phyloP scores from a whole-genome alignment of 2,888 invertebrate genomes.

The Philonicus albiceps region DNA sequence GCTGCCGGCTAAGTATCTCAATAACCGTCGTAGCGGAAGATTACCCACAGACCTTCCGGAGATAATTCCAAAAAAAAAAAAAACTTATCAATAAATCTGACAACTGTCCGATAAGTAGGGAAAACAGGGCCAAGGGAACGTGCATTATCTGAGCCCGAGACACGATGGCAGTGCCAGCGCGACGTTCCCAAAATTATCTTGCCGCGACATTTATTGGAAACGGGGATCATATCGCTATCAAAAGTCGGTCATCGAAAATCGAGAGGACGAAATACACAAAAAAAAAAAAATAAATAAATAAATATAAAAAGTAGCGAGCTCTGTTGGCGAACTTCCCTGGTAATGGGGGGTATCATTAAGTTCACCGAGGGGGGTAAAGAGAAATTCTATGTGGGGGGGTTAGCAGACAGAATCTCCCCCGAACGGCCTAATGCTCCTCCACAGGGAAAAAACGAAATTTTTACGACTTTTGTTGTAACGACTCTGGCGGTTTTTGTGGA shows the following conservation, averaged over 20 bases:
- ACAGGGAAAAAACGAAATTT: constrained; percentile 37
- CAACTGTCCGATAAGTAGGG: background rate
- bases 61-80: background rate
- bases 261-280: background rate
- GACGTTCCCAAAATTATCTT: background rate
- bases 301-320: background rate
- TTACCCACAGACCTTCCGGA: background rate
- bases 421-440: constrained; percentile 9
- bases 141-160: background rate
- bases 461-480: constrained; percentile 46
- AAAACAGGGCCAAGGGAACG: background rate
- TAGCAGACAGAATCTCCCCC: background rate
- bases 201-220: background rate
- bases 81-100: constrained; percentile 8
- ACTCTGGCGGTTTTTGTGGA: constrained; percentile 35
- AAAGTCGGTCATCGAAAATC: constrained; percentile 31
- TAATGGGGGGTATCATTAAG: background rate
- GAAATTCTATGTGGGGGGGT: background rate
- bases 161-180: background rate
- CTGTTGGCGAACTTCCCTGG: constrained; percentile 1
- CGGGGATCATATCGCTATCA: background rate
- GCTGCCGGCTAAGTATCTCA: background rate
- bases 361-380: background rate
- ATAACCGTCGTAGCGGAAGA: background rate
- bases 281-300: background rate